Evolutionary conservation across 2,797 vertebrate species (phyloP), one percentile per base, ranked within the genome.

Genomic region (Salmo trutta): DNA sequence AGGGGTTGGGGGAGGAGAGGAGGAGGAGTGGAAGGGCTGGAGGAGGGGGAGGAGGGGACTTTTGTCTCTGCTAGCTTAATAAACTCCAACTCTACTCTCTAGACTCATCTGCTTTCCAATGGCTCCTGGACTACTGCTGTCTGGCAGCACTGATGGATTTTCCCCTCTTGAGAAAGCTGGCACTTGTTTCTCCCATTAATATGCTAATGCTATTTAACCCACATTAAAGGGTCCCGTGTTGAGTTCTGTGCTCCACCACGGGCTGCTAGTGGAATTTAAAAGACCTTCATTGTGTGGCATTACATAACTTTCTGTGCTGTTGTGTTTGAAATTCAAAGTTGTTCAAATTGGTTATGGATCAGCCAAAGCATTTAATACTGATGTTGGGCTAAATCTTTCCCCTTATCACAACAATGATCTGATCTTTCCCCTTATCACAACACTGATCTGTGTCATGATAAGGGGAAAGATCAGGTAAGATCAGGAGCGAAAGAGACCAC

Each of bases 171-270:
- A 53, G 47, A 56, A 51, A 36, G 69, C 59, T 64, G 59, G 21
- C 74, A 53, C 33, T n/a, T 62, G 27, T 66, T 27, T 29, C 6
- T 56, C 47, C 27, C 70, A 76, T 68, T 76, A 62, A 79, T 52
- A 78, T 79, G 78, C 77, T 82, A 83, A 83, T 80, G 54, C 3
- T 59, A 33, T 79, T 77, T 51, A 64, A 52, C 56, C 56, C 75
- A 81, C 33, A 72, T 81, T 83, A 47, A 33, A 75, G 75, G 82
- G 16, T 67, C 70, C 52, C 75, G 78, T 64, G 76, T 82, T 62
- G 75, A 69, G 67, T 79, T 47, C 41, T 47, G 41, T 3, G 41
- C 36, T 66, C 83, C 85, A 21, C 21, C 10, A 7, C 6, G 5
- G 56, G 56, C 56, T 2, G 56, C 56, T 59, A 3, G 56, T 10